Percentiles rank a stretch among this genome's conserved stretches.
Conservation (phyloP, 2,113 vertebrate genomes). For the Paradisaea rubra region DNA sequence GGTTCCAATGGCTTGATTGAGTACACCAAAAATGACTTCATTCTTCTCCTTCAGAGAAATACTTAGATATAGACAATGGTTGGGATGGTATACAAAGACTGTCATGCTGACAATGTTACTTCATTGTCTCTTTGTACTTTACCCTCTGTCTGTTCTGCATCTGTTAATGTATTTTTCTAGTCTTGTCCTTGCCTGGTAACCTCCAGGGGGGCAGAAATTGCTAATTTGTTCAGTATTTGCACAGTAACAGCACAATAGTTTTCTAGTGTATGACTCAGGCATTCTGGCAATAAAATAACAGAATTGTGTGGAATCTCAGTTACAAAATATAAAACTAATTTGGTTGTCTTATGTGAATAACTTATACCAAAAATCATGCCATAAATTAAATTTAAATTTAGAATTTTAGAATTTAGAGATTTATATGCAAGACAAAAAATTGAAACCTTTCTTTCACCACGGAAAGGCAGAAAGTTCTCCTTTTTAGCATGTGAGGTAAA, state of each 20-base stretch:
- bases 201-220: neutral
- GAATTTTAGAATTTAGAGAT: neutral
- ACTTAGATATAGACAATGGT: neutral
- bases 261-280: neutral
- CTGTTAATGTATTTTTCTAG: conserved; percentile 21
- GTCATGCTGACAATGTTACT: neutral
- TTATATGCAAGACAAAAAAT: neutral
- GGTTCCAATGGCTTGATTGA: neutral
- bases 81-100: neutral
- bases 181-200: conserved; percentile 28
- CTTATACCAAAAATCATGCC: neutral
- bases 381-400: neutral
- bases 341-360: neutral
- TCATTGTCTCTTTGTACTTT: conserved; percentile 23
- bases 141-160: neutral
- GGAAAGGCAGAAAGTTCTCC: neutral
- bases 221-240: neutral
- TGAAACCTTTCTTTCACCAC: neutral
- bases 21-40: neutral
- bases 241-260: neutral
- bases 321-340: neutral
- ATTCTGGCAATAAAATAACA: neutral
- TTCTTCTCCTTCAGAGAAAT: neutral
- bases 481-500: neutral
- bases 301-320: neutral